Evolutionary conservation across 1,140 invertebrate species (phyloP), one percentile per base, ranked within the genome.

Genomic region (Cepaea nemoralis): DNA sequence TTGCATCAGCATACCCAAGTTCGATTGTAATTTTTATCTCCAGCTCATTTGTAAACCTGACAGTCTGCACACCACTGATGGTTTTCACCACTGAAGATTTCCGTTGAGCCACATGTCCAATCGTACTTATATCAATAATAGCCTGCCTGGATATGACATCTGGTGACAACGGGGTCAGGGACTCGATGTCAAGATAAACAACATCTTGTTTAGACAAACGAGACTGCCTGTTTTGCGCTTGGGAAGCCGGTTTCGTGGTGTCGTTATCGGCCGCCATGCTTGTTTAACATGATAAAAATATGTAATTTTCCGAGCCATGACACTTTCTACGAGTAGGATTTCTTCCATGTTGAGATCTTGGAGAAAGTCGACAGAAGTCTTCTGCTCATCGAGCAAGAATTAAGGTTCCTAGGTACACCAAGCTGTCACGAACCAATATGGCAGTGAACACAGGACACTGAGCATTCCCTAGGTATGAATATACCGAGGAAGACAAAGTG

Each of bases 11-110:
- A 90, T 94, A 95, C 94, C 98, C 98, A 89, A 99, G 94, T 93
- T 99, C 99, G 91, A 99, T 99, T 78, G 99, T 99, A 91, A 99
- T 99, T 91, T 99, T 99, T 87, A 98, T 94, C 91, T 99, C 98
- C 82, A 99, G 91, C 93, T 99, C 99, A 94, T 99, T 99, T 91
- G 99, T 99, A 91, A 99, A 99, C 91, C 98, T 94, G 86, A 99
- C 98, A 94, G 99, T 99, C 92, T 99, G 93, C n/a, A 99, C 98
- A 81, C 98, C 98, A 67, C 98, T 99, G 86, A 99, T 97, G 69
- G 99, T 98, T 93, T 99, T 99, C 0, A 99, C 99, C 37, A 99
- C 96, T 63, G 99, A 99, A 1, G 98, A 99, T 92, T 99, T 99
- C 84, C 99, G 99, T 92, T 99, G 99, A 59, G 99, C 98, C 94